Evolutionary conservation across 2,888 invertebrate species (phyloP).

Genomic region (Dimorphilus gyrociliatus): DNA sequence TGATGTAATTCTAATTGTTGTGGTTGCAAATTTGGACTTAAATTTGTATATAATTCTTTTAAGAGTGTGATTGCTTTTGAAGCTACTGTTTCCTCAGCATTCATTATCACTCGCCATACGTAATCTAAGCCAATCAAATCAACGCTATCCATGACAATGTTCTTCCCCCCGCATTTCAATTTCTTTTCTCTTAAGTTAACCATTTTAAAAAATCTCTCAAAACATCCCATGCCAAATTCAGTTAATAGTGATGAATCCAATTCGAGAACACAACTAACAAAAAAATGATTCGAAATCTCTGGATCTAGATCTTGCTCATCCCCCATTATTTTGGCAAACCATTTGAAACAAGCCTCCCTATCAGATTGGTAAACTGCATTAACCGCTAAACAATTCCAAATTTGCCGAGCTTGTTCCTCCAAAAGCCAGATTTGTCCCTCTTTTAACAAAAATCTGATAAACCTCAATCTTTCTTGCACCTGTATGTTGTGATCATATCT

Average conservation of each 20-base stretch:
- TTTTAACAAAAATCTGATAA: slow-evolving; percentile 44
- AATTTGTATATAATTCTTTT: slow-evolving; percentile 79
- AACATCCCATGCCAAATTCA: slow-evolving; percentile 71
- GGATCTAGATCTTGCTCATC: slow-evolving; percentile 93
- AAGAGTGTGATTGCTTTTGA: slow-evolving; percentile 74
- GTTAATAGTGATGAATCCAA: slow-evolving; percentile 76
- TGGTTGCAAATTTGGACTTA: slow-evolving; percentile 66
- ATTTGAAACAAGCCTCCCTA: slow-evolving; percentile 88
- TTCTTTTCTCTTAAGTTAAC: slow-evolving; percentile 89
- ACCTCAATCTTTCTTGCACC: slow-evolving; percentile 81
- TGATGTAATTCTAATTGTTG: slow-evolving; percentile 32
- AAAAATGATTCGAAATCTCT: slow-evolving; percentile 84
- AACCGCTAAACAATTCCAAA: slow-evolving; percentile 89
- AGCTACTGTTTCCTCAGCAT: slow-evolving; percentile 79
- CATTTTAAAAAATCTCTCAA: slow-evolving; percentile 73
- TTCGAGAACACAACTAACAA: slow-evolving; percentile 79
- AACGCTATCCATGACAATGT: slow-evolving; percentile 70
- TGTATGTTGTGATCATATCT: slow-evolving; percentile 79
- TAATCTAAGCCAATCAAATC: slow-evolving; percentile 91
- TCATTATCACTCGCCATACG: slow-evolving; percentile 75
- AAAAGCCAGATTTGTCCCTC: slow-evolving; percentile 93
- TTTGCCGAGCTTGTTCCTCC: slow-evolving; percentile 74
- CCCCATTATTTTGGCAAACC: slow-evolving; percentile 67
- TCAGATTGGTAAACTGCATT: slow-evolving; percentile 77
- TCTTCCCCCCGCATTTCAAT: slow-evolving; percentile 56